Evolutionary conservation across 2,797 vertebrate genomes (phyloP).

Genomic region (Ctenochaetus hawaiiensis): DNA sequence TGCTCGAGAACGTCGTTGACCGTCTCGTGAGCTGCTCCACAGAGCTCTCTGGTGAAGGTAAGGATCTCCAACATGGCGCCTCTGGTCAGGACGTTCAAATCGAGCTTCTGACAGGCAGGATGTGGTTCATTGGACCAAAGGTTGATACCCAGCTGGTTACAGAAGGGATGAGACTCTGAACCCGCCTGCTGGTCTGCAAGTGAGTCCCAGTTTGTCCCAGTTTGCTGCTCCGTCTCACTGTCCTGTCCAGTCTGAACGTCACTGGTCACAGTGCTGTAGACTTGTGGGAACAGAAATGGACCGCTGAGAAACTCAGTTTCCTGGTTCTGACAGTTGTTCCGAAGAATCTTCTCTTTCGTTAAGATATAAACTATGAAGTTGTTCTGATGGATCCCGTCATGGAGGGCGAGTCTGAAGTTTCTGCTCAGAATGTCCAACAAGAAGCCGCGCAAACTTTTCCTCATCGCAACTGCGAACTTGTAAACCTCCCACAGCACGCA

Average conservation of each 20-base stretch:
- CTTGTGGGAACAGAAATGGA: conserved; percentile 9
- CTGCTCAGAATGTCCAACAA: conserved; percentile 28
- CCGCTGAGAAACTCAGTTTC: conserved; percentile 21
- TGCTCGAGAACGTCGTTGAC: conserved; percentile 54
- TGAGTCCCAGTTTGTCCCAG: neutral
- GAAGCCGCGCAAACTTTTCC: conserved; percentile 19
- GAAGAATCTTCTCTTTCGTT: conserved; percentile 6
- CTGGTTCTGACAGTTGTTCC: neutral
- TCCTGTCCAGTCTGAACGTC: neutral
- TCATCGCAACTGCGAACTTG: conserved; percentile 39
- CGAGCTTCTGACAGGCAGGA: neutral
- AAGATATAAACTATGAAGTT: conserved; percentile 20
- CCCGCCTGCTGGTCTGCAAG: neutral
- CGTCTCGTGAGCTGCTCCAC: neutral
- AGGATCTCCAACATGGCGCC: conserved; percentile 37
- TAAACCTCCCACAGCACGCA: conserved; percentile 39
- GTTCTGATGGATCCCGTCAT: neutral
- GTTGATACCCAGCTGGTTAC: conserved; percentile 36
- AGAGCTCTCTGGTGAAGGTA: conserved; percentile 32
- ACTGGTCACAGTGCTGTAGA: conserved; percentile 6
- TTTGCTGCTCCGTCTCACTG: neutral
- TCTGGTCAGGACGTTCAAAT: conserved; percentile 32
- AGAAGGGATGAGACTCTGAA: conserved; percentile 24
- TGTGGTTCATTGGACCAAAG: conserved; percentile 32
- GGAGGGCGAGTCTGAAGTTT: conserved; percentile 34